Conservation (phyloP, 2,797 vertebrate genomes). For the Gallinago solitaria region DNA sequence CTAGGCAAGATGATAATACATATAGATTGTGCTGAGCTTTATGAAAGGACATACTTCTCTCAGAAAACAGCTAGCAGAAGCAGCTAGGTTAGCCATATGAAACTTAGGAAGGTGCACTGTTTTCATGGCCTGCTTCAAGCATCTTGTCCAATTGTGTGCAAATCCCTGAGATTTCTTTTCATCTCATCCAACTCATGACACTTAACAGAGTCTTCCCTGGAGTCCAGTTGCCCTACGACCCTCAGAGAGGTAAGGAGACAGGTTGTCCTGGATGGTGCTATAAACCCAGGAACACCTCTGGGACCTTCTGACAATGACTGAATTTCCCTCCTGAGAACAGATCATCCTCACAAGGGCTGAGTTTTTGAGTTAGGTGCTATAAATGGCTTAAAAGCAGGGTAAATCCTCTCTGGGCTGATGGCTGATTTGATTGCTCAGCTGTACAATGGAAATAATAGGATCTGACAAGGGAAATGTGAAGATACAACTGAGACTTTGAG, state of each 20-base stretch:
- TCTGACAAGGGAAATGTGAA: slow-evolving; percentile 54
- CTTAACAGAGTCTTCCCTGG: neutral
- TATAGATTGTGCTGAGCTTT: neutral
- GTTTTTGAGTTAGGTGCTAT: neutral
- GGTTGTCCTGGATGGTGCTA: neutral
- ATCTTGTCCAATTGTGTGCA: neutral
- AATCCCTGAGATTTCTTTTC: neutral
- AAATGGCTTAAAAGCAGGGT: neutral
- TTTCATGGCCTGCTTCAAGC: neutral
- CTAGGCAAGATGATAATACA: neutral
- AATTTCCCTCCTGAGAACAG: neutral
- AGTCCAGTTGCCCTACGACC: neutral
- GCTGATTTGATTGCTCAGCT: slow-evolving; percentile 4
- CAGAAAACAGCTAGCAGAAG: neutral
- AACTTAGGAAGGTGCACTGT: neutral
- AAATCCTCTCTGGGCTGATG: slow-evolving; percentile 20
- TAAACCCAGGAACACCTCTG: neutral
- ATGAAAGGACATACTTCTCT: neutral
- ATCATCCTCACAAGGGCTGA: neutral
- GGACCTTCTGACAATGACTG: neutral
- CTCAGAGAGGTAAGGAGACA: neutral
- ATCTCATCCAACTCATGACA: neutral
- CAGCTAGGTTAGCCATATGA: neutral
- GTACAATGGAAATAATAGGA: slow-evolving; percentile 44
- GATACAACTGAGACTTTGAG: slow-evolving; percentile 46